phyloP scores from a whole-genome alignment of 2,113 vertebrate species.

The Vombatus ursinus region DNA sequence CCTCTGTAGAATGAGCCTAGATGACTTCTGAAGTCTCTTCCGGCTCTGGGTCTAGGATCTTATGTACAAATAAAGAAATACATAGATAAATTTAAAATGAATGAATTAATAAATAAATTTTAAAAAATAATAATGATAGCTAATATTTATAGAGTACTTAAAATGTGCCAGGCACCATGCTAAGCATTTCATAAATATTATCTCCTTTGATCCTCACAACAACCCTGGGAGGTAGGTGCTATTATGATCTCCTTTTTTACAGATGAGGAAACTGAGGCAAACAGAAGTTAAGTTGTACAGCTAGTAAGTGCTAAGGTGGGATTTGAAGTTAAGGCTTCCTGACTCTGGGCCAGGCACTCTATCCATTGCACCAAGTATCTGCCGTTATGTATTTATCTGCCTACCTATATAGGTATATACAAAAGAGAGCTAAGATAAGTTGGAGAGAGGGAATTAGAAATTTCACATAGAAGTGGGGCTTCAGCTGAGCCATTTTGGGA shows the following conservation, averaged over 20 bases:
- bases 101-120: too few species aligned
- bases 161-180: too few species aligned
- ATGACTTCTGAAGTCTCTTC: background rate
- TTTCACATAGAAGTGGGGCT: background rate
- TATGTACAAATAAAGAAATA: too few species aligned
- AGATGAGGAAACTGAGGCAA: background rate
- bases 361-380: background rate
- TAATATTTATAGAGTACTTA: too few species aligned
- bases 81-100: too few species aligned
- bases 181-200: too few species aligned
- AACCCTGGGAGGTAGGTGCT: too few species aligned
- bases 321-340: background rate
- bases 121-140: too few species aligned
- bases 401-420: background rate
- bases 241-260: background rate
- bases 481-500: background rate
- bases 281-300: background rate
- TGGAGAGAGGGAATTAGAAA: background rate
- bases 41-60: background rate
- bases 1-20: background rate
- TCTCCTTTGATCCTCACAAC: background rate
- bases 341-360: background rate
- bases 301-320: background rate
- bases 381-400: too few species aligned
- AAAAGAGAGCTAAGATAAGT: background rate